Evolutionary conservation across 1,140 invertebrate species (phyloP).

Genomic region (Cyrtorhinus lividipennis): DNA sequence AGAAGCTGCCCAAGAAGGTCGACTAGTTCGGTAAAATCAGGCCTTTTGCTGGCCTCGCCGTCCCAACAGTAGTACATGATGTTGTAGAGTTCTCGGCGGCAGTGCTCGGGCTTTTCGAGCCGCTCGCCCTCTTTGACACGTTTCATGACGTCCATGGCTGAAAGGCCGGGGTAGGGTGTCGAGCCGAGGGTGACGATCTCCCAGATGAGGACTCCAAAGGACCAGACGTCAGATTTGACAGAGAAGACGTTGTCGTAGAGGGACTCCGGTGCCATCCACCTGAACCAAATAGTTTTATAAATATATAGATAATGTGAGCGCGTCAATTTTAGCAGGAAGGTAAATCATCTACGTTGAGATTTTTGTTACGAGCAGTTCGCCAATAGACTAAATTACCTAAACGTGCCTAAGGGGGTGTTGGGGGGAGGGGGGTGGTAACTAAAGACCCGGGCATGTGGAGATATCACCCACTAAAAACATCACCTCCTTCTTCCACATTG

Average conservation of each 20-base stretch:
- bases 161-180: conserved; percentile 75
- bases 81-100: conserved; percentile 74
- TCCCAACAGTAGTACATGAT: conserved; percentile 93
- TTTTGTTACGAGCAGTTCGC: background rate
- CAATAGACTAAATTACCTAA: too few species aligned
- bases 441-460: too few species aligned
- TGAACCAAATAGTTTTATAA: background rate
- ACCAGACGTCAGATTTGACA: conserved; percentile 84
- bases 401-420: too few species aligned
- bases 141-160: conserved; percentile 63
- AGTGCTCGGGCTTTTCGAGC: conserved; percentile 77
- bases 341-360: background rate
- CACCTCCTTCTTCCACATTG: too few species aligned
- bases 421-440: too few species aligned
- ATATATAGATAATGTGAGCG: background rate
- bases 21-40: conserved; percentile 64
- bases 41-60: conserved; percentile 56
- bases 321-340: background rate
- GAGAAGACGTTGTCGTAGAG: conserved; percentile 83
- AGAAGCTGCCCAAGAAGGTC: conserved; percentile 62
- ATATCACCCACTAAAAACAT: too few species aligned
- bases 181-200: conserved; percentile 82
- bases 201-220: conserved; percentile 84
- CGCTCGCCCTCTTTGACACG: conserved; percentile 50
- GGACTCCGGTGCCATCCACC: conserved; percentile 92